Evolutionary conservation across 2,888 invertebrate genomes (phyloP), one percentile per base, ranked within the genome.

Genomic region (Baronia brevicornis): DNA sequence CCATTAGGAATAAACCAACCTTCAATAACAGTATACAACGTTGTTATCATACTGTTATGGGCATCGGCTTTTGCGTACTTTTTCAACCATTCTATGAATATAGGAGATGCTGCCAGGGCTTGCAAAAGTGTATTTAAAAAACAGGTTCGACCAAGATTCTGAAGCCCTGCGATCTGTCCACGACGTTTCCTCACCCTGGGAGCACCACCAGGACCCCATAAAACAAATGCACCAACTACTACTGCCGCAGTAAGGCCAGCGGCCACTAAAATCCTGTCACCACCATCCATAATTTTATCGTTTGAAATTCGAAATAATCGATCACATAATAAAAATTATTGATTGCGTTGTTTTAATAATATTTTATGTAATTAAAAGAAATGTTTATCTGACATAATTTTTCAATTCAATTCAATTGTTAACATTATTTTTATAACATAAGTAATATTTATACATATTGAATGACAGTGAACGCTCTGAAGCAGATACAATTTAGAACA

Each of bases 71-170:
- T 85, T 4, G 88, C 88, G 44, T 88, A 88, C 39, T 86, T 79
- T 51, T 89, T 88, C 14, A 97, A 78, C 97, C 97, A 97, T 6
- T 88, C 87, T 36, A 92, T 88, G 59, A 97, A 93, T 39, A 89
- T 89, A 18, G 94, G 92, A 66, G 95, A 95, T 2, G 96, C 92
- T 11, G 96, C 94, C 46, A 97, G 78, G 2, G 95, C 93, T 79
- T 97, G 97, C 12, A 97, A 84, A 25, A 97, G 80, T 0, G 96
- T 93, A 77, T 97, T 97, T 32, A 97, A 79, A 66, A 97, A 97
- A 71, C 97, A 97, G 1, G 96, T 96, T 48, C 94, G 91, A 21
- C 97, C 97, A 43, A 96, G 86, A 80, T 97, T 97, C 46, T 93
- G 92, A 18, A 97, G 86, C 4, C 97, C 97, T 12, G 92, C 90